Conservation (phyloP, 2,797 vertebrate species). For the Synaphobranchus kaupii region DNA sequence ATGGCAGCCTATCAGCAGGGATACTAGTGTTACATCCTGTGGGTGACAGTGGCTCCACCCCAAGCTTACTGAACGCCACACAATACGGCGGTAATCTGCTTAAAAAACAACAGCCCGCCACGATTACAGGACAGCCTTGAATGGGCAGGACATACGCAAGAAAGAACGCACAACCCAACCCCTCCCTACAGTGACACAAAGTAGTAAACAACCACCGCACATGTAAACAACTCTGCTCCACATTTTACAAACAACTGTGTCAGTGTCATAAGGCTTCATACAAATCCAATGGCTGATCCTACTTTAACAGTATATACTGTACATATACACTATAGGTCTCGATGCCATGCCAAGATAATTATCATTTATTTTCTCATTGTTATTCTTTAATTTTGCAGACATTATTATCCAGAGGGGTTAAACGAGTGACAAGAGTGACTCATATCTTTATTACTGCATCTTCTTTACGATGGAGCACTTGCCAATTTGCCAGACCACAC, state of each 20-base stretch:
- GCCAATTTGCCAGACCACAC: background rate
- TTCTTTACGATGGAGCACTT: background rate
- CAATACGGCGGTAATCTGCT: background rate
- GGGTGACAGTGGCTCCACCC: background rate
- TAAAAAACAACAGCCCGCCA: background rate
- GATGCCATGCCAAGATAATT: background rate
- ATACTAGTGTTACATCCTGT: background rate
- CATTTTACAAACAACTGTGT: background rate
- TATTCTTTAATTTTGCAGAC: background rate
- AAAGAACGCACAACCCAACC: background rate
- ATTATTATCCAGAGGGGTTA: background rate
- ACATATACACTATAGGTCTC: background rate
- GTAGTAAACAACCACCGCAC: background rate
- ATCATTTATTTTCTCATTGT: background rate
- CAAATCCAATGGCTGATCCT: background rate
- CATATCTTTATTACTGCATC: background rate
- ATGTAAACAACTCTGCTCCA: background rate
- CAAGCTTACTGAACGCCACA: background rate
- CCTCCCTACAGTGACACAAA: background rate
- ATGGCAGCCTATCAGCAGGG: background rate
- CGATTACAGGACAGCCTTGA: background rate
- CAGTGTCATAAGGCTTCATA: background rate
- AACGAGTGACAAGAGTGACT: background rate
- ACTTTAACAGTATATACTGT: background rate
- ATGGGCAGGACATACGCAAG: background rate